Evolutionary conservation across 1,140 invertebrate genomes (phyloP), one percentile per base, ranked within the genome.

Genomic region (Neomicropteryx cornuta): DNA sequence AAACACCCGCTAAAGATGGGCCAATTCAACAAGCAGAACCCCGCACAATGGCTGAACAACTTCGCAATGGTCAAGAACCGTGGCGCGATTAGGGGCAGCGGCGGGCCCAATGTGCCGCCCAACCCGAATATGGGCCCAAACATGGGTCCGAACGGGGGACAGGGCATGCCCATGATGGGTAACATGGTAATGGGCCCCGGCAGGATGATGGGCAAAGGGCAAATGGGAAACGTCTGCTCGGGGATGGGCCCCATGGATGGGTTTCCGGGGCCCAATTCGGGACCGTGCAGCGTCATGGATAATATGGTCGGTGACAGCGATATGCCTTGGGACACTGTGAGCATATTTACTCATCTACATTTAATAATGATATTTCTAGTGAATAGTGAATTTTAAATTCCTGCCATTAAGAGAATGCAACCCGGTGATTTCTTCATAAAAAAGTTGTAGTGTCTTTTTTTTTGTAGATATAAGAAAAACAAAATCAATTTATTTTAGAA

Each of bases 1-100:
- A 92, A 92, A 73, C 82, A 90, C 67, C 87, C 87, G 19, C 68
- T 89, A 45, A 92, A 91, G 72, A 76, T 87, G 49, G 85, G 82
- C 29, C 87, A 90, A 52, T 83, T 90, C 62, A 81, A 77, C 58
- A 76, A 84, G 46, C 83, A 83, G 56, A 84, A 81, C 58, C 79
- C 80, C 36, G 77, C 79, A n/a, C 79, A 83, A 56, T 86, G 81
- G 81, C 58, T 86, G 13, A 84, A 83, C 49, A 84, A 78, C 56
- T 60, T 85, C n/a, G 76, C 79, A 14, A 79, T 78, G 65, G 76
- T 81, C 51, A 84, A 84, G 57, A 80, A 76, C 47, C 73, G 80
- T 47, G 71, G 72, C 27, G 77, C 69, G 22, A 70, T 70, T 51
- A 63, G 75, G 17, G 72, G 70, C 4, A 44, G 42, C 2, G 46